Conservation (phyloP, 2,113 vertebrate genomes). For the Tor tambroides region DNA sequence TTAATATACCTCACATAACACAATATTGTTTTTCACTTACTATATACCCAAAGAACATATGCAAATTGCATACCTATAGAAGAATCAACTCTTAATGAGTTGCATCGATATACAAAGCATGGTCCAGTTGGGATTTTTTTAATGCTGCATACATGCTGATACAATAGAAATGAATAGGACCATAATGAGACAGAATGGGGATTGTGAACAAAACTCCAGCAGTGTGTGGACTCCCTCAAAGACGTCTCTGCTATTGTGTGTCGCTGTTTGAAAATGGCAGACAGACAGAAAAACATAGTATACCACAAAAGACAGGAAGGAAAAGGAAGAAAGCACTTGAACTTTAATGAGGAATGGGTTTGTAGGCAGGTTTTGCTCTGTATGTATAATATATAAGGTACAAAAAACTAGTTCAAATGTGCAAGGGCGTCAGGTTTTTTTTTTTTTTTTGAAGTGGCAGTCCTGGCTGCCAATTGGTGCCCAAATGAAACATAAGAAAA, state of each 20-base stretch:
- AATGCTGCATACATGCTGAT: conserved; percentile 4
- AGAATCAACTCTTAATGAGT: conserved; percentile 19
- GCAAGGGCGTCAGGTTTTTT: too few species aligned
- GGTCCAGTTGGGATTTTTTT: conserved; percentile 11
- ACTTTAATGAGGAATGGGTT: conserved; percentile 21
- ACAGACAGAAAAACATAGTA: conserved; percentile 6
- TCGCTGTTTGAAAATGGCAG: conserved; percentile 14
- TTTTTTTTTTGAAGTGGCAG: too few species aligned
- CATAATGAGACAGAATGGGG: conserved; percentile 9
- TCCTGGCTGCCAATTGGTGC: too few species aligned
- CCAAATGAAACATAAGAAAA: too few species aligned
- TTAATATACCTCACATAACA: not conserved
- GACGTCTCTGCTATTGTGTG: conserved; percentile 9
- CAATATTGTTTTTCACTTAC: not conserved
- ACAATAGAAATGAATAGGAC: not conserved
- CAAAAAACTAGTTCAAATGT: not conserved
- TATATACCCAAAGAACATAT: not conserved
- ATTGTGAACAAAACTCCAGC: conserved; percentile 13
- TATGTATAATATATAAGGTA: not conserved
- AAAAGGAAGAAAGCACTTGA: conserved; percentile 16
- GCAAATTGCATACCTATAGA: conserved; percentile 14
- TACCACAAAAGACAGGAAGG: conserved; percentile 14
- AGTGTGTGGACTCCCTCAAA: conserved; percentile 23
- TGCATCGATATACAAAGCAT: not conserved
- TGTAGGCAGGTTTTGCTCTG: not conserved